These are phyloP conservation scores for Pygoscelis adeliae DNA, from an alignment of 2,113 vertebrate genomes.

Conservation along the genomic window DNA sequence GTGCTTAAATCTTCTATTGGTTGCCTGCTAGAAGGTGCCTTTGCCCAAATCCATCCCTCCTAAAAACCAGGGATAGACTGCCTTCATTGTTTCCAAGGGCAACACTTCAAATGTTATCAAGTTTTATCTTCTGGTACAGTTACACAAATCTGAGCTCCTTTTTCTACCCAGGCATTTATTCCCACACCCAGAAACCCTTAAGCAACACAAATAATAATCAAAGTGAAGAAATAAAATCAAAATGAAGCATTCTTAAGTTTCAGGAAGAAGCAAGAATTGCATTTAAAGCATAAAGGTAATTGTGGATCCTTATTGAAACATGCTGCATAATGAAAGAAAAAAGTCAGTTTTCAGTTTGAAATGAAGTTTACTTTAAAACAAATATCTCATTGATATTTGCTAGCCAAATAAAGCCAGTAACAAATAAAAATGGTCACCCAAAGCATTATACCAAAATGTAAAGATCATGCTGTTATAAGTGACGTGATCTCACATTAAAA, in stretches of 20 bases:
- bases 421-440: background rate
- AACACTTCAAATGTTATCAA: conserved; percentile 6
- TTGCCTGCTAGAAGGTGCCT: background rate
- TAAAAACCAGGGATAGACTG: background rate
- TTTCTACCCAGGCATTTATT: background rate
- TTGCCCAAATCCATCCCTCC: background rate
- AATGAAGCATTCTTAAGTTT: background rate
- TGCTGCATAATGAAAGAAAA: background rate
- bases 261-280: background rate
- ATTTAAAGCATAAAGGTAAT: background rate
- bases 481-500: background rate
- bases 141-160: background rate
- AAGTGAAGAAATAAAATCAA: background rate
- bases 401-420: background rate
- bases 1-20: background rate
- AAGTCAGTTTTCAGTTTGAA: background rate
- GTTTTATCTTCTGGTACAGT: background rate
- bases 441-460: background rate
- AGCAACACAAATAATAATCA: background rate
- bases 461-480: background rate
- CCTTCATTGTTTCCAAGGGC: conserved; percentile 37
- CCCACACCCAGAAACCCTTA: background rate
- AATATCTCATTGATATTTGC: background rate
- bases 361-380: background rate
- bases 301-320: background rate